phyloP scores from a whole-genome alignment of 2,113 vertebrate species.

The Colistium nudipinnis region DNA sequence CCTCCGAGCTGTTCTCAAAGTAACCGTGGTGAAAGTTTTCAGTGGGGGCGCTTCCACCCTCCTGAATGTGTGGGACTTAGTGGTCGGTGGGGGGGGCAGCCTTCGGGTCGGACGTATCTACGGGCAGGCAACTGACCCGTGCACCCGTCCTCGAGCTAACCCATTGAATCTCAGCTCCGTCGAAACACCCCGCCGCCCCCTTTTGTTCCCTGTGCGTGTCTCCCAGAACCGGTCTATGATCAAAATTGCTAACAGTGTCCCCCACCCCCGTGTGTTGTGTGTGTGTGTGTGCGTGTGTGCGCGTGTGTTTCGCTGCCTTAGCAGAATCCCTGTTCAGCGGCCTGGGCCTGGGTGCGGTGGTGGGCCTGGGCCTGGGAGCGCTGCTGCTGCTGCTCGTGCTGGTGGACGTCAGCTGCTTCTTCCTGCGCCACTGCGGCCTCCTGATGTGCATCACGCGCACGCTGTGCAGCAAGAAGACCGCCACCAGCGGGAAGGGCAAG shows the following conservation, averaged over 20 bases:
- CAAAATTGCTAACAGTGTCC: conserved; percentile 61
- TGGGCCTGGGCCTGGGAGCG: conserved; percentile 91
- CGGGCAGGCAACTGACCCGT: not conserved
- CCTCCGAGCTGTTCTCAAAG: conserved; percentile 38
- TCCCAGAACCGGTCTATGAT: not conserved
- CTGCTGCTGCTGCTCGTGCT: conserved; percentile 93
- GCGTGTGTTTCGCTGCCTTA: conserved; percentile 72
- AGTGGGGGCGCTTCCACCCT: no score
- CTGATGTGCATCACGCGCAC: conserved; percentile 96
- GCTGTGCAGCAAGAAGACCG: conserved; percentile 94
- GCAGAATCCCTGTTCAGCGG: conserved; percentile 97
- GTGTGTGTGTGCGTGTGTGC: conserved; percentile 26
- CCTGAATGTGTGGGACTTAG: no score
- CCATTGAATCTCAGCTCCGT: not conserved
- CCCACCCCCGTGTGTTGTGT: conserved; percentile 3
- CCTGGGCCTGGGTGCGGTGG: conserved; percentile 92
- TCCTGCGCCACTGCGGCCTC: conserved; percentile 94
- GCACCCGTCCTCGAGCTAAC: conserved; percentile 7
- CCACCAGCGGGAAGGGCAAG: conserved; percentile 94
- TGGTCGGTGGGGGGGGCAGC: not conserved
- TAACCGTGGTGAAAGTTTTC: conserved; percentile 18
- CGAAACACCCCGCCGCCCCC: conserved; percentile 3
- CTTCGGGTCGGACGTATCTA: conserved; percentile 5
- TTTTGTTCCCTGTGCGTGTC: conserved; percentile 3
- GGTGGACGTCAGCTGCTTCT: conserved; percentile 97